These are phyloP conservation scores for Chloroceryle inda DNA, from an alignment of 2,797 vertebrate genomes.

Conservation along the genomic window DNA sequence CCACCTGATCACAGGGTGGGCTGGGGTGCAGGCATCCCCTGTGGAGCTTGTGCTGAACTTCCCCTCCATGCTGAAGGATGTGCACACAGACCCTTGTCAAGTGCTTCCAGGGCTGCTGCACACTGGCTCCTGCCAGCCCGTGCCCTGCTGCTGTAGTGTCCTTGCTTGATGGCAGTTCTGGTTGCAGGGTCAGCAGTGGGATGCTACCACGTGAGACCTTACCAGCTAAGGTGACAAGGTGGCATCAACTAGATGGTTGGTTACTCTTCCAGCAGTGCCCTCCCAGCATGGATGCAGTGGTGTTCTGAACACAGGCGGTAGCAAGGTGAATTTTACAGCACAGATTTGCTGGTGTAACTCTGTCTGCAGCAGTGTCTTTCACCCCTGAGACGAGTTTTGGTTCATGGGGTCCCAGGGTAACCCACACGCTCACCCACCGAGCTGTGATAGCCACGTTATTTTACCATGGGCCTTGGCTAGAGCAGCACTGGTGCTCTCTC, in stretches of 20 bases:
- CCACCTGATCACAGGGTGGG: accelerated
- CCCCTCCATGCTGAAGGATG: accelerated
- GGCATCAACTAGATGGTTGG: not conserved
- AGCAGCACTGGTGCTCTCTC: not conserved
- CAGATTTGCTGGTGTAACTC: not conserved
- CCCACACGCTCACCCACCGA: not conserved
- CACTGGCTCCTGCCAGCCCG: too few relatives aligned
- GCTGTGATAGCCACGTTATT: not conserved
- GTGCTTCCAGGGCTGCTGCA: not conserved
- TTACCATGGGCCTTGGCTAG: accelerated
- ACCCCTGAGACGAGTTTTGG: not conserved
- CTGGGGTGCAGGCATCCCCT: accelerated
- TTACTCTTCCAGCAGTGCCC: not conserved
- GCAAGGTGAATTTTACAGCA: not conserved
- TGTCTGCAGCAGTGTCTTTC: not conserved
- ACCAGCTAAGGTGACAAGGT: not conserved
- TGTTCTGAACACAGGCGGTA: accelerated
- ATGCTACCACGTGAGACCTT: accelerated
- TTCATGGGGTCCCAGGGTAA: accelerated
- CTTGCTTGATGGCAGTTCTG: not conserved
- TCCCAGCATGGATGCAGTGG: not conserved
- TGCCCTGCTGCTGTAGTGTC: not conserved
- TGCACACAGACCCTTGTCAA: not conserved
- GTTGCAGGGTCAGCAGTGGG: not conserved
- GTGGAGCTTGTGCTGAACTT: not conserved